A percentile compares a stretch with the other conserved stretches of the same genome.
Conservation (phyloP, 2,797 vertebrate species). For the Synaphobranchus kaupii region DNA sequence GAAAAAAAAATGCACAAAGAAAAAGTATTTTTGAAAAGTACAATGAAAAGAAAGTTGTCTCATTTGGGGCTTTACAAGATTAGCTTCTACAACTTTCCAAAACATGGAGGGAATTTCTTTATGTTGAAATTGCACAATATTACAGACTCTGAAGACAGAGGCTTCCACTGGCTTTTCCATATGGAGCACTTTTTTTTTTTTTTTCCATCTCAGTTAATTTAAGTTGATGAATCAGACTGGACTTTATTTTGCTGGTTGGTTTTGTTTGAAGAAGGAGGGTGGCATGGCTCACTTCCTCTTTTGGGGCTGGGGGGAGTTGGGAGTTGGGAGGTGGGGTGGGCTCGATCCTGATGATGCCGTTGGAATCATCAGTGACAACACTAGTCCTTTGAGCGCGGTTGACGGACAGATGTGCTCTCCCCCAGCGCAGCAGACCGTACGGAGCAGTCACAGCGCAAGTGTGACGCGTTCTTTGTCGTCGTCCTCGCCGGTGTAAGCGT, state of each 20-base stretch:
- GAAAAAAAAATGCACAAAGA: conserved; percentile 44
- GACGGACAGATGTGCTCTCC: background rate
- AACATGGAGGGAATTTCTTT: background rate
- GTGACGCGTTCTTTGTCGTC: too few relatives aligned
- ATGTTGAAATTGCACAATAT: background rate
- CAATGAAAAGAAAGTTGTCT: background rate
- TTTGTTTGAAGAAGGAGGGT: background rate
- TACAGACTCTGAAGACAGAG: background rate
- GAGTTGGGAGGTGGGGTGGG: background rate
- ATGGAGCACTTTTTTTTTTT: background rate
- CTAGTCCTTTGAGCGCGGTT: background rate
- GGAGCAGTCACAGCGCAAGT: too few relatives aligned
- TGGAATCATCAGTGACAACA: background rate
- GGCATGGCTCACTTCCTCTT: background rate
- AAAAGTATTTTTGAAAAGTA: conserved; percentile 40
- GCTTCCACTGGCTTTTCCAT: background rate
- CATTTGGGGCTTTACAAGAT: background rate
- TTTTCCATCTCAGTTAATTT: background rate
- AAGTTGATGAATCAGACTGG: background rate
- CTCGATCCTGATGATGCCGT: background rate
- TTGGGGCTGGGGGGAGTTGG: background rate
- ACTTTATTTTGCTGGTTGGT: background rate
- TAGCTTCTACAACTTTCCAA: background rate
- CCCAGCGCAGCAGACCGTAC: too few relatives aligned
- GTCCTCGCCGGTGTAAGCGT: background rate